phyloP scores from a whole-genome alignment of 2,888 invertebrate genomes.

The Drosophila robusta region DNA sequence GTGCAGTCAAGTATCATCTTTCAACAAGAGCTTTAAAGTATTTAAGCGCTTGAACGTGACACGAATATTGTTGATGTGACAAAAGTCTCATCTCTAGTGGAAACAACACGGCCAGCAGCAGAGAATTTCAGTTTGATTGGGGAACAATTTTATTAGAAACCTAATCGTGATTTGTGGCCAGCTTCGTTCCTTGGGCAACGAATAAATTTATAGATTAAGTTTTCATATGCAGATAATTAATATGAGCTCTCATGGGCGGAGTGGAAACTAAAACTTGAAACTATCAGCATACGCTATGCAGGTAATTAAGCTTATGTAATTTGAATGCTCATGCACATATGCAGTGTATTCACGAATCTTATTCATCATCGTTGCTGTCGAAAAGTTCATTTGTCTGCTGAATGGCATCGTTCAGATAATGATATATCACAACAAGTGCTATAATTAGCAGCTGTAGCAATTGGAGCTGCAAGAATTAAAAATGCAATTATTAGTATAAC shows the following conservation, averaged over 20 bases:
- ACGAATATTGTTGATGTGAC: background rate
- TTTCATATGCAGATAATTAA: conserved; percentile 61
- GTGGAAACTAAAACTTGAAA: background rate
- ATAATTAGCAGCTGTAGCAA: conserved; percentile 40
- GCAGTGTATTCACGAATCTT: background rate
- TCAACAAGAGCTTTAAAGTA: no score
- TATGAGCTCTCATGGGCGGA: conserved; percentile 25
- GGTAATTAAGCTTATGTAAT: conserved; percentile 3
- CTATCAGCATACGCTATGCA: background rate
- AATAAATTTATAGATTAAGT: conserved; percentile 78
- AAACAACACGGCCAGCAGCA: conserved; percentile 24
- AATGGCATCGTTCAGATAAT: conserved; percentile 54
- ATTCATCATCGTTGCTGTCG: conserved; percentile 35
- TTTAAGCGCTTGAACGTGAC: background rate
- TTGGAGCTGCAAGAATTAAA: conserved; percentile 34
- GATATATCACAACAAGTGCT: conserved; percentile 44
- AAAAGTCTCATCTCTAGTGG: conserved; percentile 42
- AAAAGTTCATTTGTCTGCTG: conserved; percentile 55
- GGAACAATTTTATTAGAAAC: conserved; percentile 80
- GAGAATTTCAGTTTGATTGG: conserved; percentile 81
- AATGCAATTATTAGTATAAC: background rate
- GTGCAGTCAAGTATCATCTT: no score
- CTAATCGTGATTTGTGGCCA: conserved; percentile 80
- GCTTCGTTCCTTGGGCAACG: conserved; percentile 50
- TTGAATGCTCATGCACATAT: background rate